Percentiles rank a stretch among this genome's conserved stretches.
phyloP scores from a whole-genome alignment of 2,113 vertebrate species.

The Oreochromis tanganicae region DNA sequence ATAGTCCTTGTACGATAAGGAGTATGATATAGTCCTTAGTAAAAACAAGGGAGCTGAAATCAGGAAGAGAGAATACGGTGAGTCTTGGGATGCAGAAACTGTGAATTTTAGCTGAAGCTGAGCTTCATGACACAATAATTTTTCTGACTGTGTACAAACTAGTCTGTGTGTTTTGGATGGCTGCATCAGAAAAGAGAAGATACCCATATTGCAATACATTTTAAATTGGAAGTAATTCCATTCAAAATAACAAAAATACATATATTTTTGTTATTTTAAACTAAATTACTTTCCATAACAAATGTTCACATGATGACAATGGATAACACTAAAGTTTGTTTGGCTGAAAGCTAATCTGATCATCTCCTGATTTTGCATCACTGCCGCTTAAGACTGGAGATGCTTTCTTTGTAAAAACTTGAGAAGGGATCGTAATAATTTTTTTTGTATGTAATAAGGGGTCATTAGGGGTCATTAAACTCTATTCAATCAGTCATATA shows the following conservation, averaged over 20 bases:
- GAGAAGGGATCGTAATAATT: neutral
- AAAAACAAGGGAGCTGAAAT: neutral
- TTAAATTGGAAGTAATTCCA: neutral
- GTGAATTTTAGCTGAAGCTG: neutral
- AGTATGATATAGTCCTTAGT: constrained; percentile 29
- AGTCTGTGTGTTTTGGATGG: neutral
- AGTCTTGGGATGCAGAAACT: neutral
- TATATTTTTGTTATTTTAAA: neutral
- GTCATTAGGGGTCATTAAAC: neutral
- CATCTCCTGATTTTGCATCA: neutral
- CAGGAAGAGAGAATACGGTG: neutral
- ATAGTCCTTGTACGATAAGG: constrained; percentile 7
- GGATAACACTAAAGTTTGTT: neutral
- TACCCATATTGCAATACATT: neutral
- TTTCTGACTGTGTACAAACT: neutral
- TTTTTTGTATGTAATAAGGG: neutral
- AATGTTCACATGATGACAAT: neutral
- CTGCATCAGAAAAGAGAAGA: neutral
- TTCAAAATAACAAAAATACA: neutral
- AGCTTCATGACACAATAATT: neutral
- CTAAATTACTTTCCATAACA: neutral
- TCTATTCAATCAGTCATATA: neutral
- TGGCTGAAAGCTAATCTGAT: neutral
- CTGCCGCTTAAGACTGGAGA: neutral
- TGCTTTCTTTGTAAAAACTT: neutral